Base-by-base conservation (phyloP, 2,113 vertebrate species). In the Orthochromis malagaraziensis region DNA sequence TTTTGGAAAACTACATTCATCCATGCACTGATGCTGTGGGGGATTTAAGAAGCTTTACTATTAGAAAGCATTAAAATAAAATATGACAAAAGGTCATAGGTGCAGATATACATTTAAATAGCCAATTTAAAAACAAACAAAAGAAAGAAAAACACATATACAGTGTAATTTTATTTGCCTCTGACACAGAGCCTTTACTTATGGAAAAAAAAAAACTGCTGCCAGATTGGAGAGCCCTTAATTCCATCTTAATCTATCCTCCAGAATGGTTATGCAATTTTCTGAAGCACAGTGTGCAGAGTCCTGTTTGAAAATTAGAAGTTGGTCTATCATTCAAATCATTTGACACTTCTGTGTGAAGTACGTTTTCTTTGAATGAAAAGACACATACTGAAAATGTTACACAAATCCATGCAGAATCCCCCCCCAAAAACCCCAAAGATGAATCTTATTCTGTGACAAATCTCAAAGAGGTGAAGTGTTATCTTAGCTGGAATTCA, bases 241-340 rank as follows among this genome's bases (percentile, higher is more conserved):
- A 60, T 40, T 87, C 83, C 35, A 83, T 35, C 45, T 45, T 47
- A 87, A 87, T 45, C 82, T 87, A 55, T 60, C 55, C 63, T 90
- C 86, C 54, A 86, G 47, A 49, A 79, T 29, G 24, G 53, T 90
- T 79, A 86, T 35, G 53, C 65, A 3, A 45, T 93, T 89, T 91
- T 87, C 75, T 89, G 57, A 86, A 83, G 77, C 17, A 57, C 17
- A 29, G 31, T 17, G 65, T 77, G 45, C 42, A 47, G 57, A 79
- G 83, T 68, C 38, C 45, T 57, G 35, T 38, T 85, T 53, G 45
- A 80, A 80, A 87, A 86, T 63, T 63, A n/a, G 26, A 70, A 77
- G 3, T 40, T 47, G 63, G 87, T 42, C 54, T 31, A 11, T 29
- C 14, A 31, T 77, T 77, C 24, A 49, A n/a, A 77, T 77, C 0